phyloP scores from a whole-genome alignment of 2,888 invertebrate species.

The Miltochrista miniata region DNA sequence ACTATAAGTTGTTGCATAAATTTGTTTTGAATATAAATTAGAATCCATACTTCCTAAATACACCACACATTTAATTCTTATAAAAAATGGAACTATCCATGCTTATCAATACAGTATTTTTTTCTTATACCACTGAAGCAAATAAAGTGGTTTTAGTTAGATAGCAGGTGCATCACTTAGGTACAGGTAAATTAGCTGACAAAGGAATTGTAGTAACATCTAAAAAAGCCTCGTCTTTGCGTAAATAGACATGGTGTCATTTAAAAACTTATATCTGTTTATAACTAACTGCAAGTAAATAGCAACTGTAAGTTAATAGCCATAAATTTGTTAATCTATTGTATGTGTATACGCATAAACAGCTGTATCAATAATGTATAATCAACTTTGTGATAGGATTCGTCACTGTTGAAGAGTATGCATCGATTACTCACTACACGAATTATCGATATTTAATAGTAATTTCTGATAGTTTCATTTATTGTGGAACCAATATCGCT shows the following conservation, averaged over 20 bases:
- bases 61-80: too few relatives aligned
- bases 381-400: constrained; percentile 36
- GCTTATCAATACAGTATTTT: too few relatives aligned
- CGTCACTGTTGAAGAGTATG: constrained; percentile 18
- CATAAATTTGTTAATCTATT: background rate
- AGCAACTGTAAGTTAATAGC: background rate
- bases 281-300: background rate
- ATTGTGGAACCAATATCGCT: background rate
- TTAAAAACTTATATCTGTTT: background rate
- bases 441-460: background rate
- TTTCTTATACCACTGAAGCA: too few relatives aligned
- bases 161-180: too few relatives aligned
- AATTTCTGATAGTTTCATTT: background rate
- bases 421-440: constrained; percentile 8
- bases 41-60: too few relatives aligned
- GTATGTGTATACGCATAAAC: background rate
- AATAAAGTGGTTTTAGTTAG: too few relatives aligned
- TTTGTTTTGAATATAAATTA: too few relatives aligned
- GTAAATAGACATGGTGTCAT: too few relatives aligned
- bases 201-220: too few relatives aligned
- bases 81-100: too few relatives aligned
- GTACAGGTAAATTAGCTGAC: background rate
- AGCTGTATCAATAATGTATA: constrained; percentile 30
- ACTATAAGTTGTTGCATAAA: too few relatives aligned
- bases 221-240: too few relatives aligned